Evolutionary conservation across 2,888 invertebrate species (phyloP), one percentile per base, ranked within the genome.

Genomic region (Mimas tiliae): DNA sequence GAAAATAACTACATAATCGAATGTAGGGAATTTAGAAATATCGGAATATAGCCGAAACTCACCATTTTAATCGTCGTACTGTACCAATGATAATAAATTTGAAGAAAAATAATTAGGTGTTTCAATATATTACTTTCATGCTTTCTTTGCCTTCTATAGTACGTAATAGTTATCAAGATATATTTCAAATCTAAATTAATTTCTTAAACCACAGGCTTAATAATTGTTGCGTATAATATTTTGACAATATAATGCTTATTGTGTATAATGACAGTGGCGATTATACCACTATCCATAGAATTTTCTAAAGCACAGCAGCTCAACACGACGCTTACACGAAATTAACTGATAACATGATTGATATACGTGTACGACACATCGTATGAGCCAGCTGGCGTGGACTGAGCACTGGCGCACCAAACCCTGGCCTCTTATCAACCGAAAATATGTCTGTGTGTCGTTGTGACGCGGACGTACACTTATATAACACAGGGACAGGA

Each of bases 261-360:
- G n/a, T n/a, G n/a, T n/a, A n/a, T n/a, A n/a, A n/a, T n/a, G n/a
- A n/a, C n/a, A n/a, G n/a, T n/a, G n/a, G n/a, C n/a, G n/a, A n/a
- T n/a, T n/a, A n/a, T n/a, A n/a, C n/a, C 50, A 50, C n/a, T 50
- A 19, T 50, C 50, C 19, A 50, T 50, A 50, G 50, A 50, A 50
- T 19, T 45, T 45, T 19, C 19, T 19, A 11, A 19, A 8, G 9
- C 7, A 19, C 50, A 50, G 50, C 11, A 50, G 50, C 70, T 74
- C 69, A 72, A 70, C 72, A 72, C 69, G 70, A 52, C 33, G 55
- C 34, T 55, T 38, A 55, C 34, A 55, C 55, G 16, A 38, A 58
- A 58, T 58, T 58, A 58, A 52, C 52, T 58, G 38, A 58, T 58
- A 58, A 58, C 38, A 16, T 58, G 58, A 58, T 58, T 58, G 58